These are phyloP conservation scores for Heliconius hermathena DNA, from an alignment of 1,140 invertebrate genomes.

Conservation along the genomic window DNA sequence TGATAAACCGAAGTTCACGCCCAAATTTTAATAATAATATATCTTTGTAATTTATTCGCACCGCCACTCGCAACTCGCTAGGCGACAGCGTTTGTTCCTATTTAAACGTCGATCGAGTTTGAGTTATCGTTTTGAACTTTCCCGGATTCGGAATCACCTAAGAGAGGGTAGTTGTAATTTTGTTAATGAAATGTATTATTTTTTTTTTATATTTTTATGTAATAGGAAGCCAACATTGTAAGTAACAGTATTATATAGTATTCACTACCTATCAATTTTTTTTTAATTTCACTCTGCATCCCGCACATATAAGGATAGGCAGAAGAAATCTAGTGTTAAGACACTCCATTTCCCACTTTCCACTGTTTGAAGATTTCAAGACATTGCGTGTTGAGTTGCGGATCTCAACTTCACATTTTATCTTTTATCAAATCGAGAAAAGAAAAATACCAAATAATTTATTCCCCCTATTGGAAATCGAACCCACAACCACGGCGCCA, in stretches of 20 bases:
- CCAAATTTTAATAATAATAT: slow-evolving; percentile 59
- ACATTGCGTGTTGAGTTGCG: background rate
- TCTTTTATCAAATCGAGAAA: background rate
- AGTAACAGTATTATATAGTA: too few species aligned
- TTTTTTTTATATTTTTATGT: background rate
- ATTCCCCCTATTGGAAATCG: too few species aligned
- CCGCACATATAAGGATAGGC: background rate
- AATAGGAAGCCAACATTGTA: too few species aligned
- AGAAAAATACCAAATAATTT: too few species aligned
- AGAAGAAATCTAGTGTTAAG: background rate
- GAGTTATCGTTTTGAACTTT: slow-evolving; percentile 35
- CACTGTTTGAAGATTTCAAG: background rate
- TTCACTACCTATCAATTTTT: too few species aligned
- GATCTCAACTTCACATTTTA: background rate
- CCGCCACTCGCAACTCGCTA: slow-evolving; percentile 23
- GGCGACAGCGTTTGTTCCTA: slow-evolving; percentile 47
- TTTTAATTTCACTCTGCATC: too few species aligned
- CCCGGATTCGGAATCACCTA: background rate
- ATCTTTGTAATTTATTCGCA: slow-evolving; percentile 57
- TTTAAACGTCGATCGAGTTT: slow-evolving; percentile 45
- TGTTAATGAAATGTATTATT: background rate
- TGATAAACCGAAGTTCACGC: slow-evolving; percentile 43
- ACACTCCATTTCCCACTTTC: background rate
- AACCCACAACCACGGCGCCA: too few species aligned
- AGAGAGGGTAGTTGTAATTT: background rate